A percentile compares a stretch with the other conserved stretches of the same genome.
phyloP scores from a whole-genome alignment of 2,797 vertebrate species.

The Catamblyrhynchus diadema region DNA sequence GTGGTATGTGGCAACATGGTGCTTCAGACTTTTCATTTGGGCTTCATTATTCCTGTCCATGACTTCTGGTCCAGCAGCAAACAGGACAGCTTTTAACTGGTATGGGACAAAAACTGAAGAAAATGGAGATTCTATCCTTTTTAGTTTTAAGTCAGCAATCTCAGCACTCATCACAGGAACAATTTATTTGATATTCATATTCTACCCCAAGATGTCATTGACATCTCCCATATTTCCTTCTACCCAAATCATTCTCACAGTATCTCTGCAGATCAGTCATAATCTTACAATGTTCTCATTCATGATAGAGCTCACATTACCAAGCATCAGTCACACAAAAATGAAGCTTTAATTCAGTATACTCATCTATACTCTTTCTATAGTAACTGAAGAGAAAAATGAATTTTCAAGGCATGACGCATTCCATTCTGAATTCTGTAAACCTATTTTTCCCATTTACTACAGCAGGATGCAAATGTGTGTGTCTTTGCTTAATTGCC shows the following conservation, averaged over 20 bases:
- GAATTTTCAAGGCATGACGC: not conserved
- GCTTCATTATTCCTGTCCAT: not conserved
- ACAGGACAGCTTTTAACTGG: not conserved
- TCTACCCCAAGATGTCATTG: not conserved
- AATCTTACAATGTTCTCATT: not conserved
- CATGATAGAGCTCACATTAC: not conserved
- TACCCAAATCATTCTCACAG: not conserved
- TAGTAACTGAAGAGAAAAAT: not conserved
- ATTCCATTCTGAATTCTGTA: not conserved
- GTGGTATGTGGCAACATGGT: not conserved
- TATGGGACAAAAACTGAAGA: not conserved
- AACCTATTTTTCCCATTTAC: not conserved
- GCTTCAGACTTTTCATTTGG: not conserved
- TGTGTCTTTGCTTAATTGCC: not conserved
- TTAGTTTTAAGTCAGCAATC: not conserved
- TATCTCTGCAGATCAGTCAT: not conserved
- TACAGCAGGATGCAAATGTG: not conserved
- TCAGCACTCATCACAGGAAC: not conserved
- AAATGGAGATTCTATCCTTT: not conserved
- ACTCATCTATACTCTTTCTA: not conserved
- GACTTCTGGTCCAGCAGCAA: not conserved
- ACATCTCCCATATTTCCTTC: not conserved
- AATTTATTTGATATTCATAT: not conserved
- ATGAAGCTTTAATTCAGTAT: not conserved
- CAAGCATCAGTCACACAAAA: not conserved